Conservation (phyloP, 2,113 vertebrate species). For the Suncus etruscus region DNA sequence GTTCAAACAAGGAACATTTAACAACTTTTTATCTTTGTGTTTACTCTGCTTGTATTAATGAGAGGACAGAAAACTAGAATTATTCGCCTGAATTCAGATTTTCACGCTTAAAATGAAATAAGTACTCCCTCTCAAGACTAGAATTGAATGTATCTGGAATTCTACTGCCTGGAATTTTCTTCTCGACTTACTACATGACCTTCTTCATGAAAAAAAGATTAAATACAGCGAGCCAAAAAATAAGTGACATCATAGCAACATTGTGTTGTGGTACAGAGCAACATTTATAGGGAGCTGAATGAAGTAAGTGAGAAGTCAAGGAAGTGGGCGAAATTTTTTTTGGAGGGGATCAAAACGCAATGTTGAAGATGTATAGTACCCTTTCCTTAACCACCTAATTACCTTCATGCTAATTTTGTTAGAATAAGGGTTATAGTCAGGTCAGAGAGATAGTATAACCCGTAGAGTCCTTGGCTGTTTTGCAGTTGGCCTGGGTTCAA, state of each 20-base stretch:
- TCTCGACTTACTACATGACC: too few relatives aligned
- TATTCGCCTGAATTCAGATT: not conserved
- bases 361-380: not conserved
- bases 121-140: not conserved
- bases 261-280: not conserved
- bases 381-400: not conserved
- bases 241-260: too few relatives aligned
- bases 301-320: not conserved
- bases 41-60: not conserved
- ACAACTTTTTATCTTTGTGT: not conserved
- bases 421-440: not conserved
- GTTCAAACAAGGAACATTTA: not conserved
- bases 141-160: too few relatives aligned
- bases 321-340: not conserved
- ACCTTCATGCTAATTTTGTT: not conserved
- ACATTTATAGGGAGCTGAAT: too few relatives aligned
- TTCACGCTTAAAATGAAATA: rapidly evolving
- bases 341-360: not conserved
- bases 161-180: too few relatives aligned
- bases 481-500: too few relatives aligned
- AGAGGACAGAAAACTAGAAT: not conserved
- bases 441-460: too few relatives aligned
- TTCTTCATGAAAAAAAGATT: too few relatives aligned
- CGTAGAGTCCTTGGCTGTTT: too few relatives aligned
- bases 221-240: too few relatives aligned